Conservation (phyloP, 2,888 invertebrate species). For the Chymomyza fuscimana region DNA sequence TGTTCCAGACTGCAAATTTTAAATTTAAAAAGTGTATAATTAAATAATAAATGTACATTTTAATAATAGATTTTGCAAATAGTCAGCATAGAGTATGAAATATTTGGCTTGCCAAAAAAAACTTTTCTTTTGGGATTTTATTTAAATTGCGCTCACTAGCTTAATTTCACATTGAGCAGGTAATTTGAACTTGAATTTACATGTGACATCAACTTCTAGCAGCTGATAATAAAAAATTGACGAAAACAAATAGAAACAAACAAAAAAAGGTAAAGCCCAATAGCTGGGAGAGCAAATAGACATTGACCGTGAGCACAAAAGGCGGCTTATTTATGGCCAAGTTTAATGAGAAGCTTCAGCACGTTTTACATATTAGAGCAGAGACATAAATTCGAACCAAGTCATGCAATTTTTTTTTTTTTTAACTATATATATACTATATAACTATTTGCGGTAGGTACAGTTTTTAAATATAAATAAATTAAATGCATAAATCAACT, state of each 20-base stretch:
- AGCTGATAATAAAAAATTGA: slow-evolving; percentile 14
- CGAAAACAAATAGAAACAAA: slow-evolving; percentile 24
- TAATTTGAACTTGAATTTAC: slow-evolving; percentile 66
- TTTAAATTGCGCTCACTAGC: slow-evolving; percentile 5
- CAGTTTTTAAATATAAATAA: slow-evolving; percentile 19
- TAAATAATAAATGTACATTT: no score
- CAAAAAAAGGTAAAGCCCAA: neutral
- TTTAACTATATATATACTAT: no score
- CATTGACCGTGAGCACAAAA: neutral
- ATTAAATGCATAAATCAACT: slow-evolving; percentile 41
- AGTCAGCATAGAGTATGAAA: neutral
- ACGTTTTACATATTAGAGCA: slow-evolving; percentile 55
- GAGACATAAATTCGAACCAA: neutral
- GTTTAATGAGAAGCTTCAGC: slow-evolving; percentile 38
- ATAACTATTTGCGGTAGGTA: neutral
- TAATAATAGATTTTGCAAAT: neutral
- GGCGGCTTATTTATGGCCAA: slow-evolving; percentile 49
- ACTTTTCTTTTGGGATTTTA: neutral
- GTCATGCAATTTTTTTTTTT: neutral
- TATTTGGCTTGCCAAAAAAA: neutral
- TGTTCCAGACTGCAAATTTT: no score
- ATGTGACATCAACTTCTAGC: slow-evolving; percentile 30
- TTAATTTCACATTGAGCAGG: slow-evolving; percentile 46
- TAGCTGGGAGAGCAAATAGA: neutral
- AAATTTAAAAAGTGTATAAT: no score